Percentiles rank a stretch among this genome's conserved stretches.
These are phyloP conservation scores for Antheraea assamensis DNA, from an alignment of 2,888 invertebrate genomes.

Conservation along the genomic window DNA sequence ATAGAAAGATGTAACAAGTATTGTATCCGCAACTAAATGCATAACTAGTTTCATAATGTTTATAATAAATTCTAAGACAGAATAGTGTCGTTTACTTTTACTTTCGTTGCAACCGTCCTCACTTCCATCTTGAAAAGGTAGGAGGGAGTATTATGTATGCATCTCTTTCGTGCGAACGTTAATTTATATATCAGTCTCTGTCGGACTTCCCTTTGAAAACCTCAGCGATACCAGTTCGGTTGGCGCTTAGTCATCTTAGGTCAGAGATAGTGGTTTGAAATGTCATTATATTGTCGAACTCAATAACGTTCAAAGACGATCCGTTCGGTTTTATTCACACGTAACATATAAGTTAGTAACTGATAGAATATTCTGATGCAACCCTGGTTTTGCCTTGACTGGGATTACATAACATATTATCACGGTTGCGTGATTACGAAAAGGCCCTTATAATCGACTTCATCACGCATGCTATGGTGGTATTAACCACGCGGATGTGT, in stretches of 20 bases:
- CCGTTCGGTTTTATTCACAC: conserved; percentile 37
- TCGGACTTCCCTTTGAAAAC: conserved; percentile 54
- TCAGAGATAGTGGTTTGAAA: conserved; percentile 67
- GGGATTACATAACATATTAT: conserved; percentile 37
- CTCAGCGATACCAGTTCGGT: conserved; percentile 62
- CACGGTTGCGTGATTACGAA: conserved; percentile 33
- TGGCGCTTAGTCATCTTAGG: conserved; percentile 70
- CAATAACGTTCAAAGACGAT: conserved; percentile 43
- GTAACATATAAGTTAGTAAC: conserved; percentile 41
- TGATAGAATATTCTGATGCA: conserved; percentile 47
- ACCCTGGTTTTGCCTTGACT: conserved; percentile 41
- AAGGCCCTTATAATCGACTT: conserved; percentile 31
- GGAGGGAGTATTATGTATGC: conserved; percentile 40
- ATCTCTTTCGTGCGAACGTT: conserved; percentile 47
- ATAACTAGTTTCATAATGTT: conserved; percentile 52
- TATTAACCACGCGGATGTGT: conserved; percentile 18
- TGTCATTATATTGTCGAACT: conserved; percentile 61
- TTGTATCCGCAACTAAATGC: conserved; percentile 32
- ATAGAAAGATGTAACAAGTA: conserved; percentile 8
- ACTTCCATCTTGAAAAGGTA: conserved; percentile 62
- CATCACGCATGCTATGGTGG: conserved; percentile 14
- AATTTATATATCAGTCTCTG: conserved; percentile 40
- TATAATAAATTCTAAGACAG: conserved; percentile 53
- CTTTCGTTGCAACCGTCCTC: conserved; percentile 66
- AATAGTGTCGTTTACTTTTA: conserved; percentile 72